A percentile compares a stretch with the other conserved stretches of the same genome.
These are phyloP conservation scores for Leptinotarsa tumamoca DNA, from an alignment of 2,888 invertebrate genomes.

Conservation along the genomic window DNA sequence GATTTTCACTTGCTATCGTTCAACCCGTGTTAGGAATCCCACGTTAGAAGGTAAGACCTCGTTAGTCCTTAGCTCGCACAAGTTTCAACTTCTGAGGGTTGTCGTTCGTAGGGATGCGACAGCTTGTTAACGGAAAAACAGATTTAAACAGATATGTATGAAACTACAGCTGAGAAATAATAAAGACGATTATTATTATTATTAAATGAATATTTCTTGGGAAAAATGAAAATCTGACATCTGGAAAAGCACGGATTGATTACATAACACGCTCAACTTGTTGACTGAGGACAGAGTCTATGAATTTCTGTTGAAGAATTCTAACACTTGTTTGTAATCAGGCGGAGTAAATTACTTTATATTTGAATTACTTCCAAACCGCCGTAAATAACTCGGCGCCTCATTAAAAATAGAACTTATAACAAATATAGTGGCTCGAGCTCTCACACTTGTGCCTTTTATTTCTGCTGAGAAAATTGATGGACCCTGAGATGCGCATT, in stretches of 20 bases:
- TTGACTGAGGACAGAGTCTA: neutral
- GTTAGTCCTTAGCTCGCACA: no score
- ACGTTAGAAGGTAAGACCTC: no score
- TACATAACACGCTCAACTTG: slow-evolving; percentile 4
- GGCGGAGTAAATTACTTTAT: slow-evolving; percentile 25
- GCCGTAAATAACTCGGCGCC: slow-evolving; percentile 43
- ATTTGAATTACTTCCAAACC: slow-evolving; percentile 30
- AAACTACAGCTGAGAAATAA: no score
- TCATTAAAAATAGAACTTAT: slow-evolving; percentile 42
- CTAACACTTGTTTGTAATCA: slow-evolving; percentile 21
- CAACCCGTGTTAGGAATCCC: no score
- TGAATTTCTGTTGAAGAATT: neutral
- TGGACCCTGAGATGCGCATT: neutral
- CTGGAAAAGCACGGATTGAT: no score
- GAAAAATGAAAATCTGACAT: neutral
- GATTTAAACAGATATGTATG: no score
- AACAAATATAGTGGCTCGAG: slow-evolving; percentile 20
- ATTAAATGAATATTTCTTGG: no score
- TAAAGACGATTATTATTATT: no score
- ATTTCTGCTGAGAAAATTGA: slow-evolving; percentile 2
- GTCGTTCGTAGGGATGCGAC: no score
- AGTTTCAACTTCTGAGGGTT: no score
- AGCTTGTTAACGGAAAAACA: no score
- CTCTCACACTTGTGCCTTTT: slow-evolving; percentile 6
- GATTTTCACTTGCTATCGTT: no score